A percentile compares a stretch with the other conserved stretches of the same genome.
Evolutionary conservation across 2,113 vertebrate genomes (phyloP).

Genomic region (Pterocles burchelli): DNA sequence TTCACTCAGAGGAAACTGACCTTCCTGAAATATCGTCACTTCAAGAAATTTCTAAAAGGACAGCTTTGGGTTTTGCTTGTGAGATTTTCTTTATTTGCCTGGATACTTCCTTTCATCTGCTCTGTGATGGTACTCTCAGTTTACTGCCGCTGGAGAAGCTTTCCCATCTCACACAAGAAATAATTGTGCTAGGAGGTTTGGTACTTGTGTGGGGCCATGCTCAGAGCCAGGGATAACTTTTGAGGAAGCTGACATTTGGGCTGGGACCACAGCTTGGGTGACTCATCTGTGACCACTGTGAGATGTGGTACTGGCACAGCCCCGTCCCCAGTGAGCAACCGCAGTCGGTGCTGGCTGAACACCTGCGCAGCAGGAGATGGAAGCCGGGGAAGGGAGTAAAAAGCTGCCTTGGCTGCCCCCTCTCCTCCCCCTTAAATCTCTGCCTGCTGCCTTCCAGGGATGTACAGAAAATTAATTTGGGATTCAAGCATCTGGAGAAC

Average conservation of each 20-base stretch:
- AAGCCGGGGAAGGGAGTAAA: background rate
- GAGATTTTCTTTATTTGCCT: background rate
- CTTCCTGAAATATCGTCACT: background rate
- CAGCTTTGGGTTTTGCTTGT: background rate
- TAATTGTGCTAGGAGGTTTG: background rate
- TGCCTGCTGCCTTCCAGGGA: background rate
- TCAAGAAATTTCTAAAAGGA: background rate
- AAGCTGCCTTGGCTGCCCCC: background rate
- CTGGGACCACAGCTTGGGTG: background rate
- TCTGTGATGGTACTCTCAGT: background rate
- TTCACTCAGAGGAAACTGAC: background rate
- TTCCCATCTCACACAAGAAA: background rate
- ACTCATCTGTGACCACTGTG: background rate
- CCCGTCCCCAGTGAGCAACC: background rate
- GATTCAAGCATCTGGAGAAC: background rate
- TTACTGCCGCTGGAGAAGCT: background rate
- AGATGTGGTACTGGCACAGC: background rate
- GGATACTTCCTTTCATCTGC: background rate
- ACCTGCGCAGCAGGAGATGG: background rate
- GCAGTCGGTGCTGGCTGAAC: accelerated
- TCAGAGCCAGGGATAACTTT: background rate
- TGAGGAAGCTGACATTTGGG: background rate
- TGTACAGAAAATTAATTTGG: background rate
- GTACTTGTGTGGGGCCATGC: accelerated
- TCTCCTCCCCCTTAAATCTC: background rate